Evolutionary conservation across 2,797 vertebrate genomes (phyloP).

Genomic region (Lindbergichthys nudifrons): DNA sequence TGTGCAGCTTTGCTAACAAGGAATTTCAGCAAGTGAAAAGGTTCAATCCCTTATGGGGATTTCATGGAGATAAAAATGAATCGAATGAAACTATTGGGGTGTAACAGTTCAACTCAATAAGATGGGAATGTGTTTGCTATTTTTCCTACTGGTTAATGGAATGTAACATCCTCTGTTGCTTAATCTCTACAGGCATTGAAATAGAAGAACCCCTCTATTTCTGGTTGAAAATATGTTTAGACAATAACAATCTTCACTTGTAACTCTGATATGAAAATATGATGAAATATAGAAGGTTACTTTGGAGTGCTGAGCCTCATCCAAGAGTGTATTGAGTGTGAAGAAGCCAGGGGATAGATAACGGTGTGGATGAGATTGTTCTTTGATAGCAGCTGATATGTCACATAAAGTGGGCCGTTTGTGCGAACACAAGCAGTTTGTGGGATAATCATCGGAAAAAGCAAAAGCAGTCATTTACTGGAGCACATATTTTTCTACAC

Average conservation of each 20-base stretch:
- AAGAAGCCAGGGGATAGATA: slow-evolving; percentile 54
- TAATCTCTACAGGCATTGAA: not conserved
- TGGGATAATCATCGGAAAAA: slow-evolving; percentile 37
- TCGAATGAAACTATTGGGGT: slow-evolving; percentile 22
- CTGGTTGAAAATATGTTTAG: slow-evolving; percentile 20
- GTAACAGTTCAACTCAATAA: slow-evolving; percentile 35
- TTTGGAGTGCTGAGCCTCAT: slow-evolving; percentile 34
- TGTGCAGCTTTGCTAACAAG: slow-evolving; percentile 47
- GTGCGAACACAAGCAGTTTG: slow-evolving; percentile 39
- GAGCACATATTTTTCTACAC: not conserved
- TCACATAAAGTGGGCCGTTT: slow-evolving; percentile 52
- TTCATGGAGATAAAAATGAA: slow-evolving; percentile 53
- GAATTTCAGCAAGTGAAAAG: slow-evolving; percentile 14
- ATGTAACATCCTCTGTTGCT: slow-evolving; percentile 7
- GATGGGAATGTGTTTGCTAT: slow-evolving; percentile 5
- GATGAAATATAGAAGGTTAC: slow-evolving; percentile 37
- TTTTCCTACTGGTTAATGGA: slow-evolving; percentile 21
- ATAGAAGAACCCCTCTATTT: slow-evolving; percentile 12
- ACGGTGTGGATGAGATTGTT: slow-evolving; percentile 34
- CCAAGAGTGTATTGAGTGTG: slow-evolving; percentile 50
- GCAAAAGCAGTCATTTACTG: slow-evolving; percentile 9
- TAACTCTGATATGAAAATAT: slow-evolving; percentile 39
- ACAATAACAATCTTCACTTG: slow-evolving; percentile 36
- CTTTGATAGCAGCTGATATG: slow-evolving; percentile 52
- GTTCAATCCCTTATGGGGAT: slow-evolving; percentile 36